phyloP scores from a whole-genome alignment of 2,888 invertebrate genomes.

The Drosophila neutralis region DNA sequence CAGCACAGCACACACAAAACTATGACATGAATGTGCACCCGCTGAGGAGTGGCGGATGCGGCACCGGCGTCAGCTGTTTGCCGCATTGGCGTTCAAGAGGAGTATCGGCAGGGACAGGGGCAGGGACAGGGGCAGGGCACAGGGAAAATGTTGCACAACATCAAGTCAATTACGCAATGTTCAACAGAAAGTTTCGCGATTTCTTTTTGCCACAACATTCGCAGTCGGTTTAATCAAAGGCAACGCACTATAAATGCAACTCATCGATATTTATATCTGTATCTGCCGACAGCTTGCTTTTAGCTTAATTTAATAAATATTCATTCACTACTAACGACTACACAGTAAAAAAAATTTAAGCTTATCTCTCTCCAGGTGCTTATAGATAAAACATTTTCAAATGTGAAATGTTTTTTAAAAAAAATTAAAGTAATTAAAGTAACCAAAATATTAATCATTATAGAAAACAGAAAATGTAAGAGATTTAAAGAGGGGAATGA shows the following conservation, averaged over 20 bases:
- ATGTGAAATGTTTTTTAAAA: no score
- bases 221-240: conserved; percentile 65
- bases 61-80: conserved; percentile 17
- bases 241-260: conserved; percentile 20
- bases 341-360: not conserved
- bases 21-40: conserved; percentile 53
- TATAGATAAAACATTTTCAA: not conserved
- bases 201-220: conserved; percentile 30
- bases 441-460: not conserved
- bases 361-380: not conserved
- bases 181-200: conserved; percentile 54
- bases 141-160: conserved; percentile 55
- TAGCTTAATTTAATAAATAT: conserved; percentile 31
- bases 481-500: not conserved
- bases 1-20: conserved; percentile 42
- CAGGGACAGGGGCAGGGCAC: not conserved
- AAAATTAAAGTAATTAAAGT: no score
- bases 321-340: conserved; percentile 7
- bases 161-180: conserved; percentile 73
- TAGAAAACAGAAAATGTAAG: not conserved
- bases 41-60: not conserved
- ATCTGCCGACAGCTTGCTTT: conserved; percentile 15
- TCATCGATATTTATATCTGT: conserved; percentile 41
- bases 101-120: not conserved
- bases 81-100: conserved; percentile 21